Evolutionary conservation across 1,140 invertebrate genomes (phyloP).

Genomic region (Drosophila subpulchrella): DNA sequence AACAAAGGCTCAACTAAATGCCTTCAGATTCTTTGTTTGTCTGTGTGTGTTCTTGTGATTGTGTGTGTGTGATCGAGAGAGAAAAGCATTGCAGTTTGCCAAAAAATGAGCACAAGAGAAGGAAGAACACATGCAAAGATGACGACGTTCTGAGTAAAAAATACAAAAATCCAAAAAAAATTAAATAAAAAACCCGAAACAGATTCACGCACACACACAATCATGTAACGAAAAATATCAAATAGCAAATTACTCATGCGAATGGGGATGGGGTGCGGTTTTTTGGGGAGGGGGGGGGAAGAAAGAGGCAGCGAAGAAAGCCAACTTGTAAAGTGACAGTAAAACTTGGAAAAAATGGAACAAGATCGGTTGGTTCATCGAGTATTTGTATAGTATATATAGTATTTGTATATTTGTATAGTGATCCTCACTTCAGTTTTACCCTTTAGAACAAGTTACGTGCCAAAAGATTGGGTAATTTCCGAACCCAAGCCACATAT

Average conservation of each 20-base stretch:
- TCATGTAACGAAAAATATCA: slow-evolving; percentile 59
- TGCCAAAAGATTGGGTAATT: background rate
- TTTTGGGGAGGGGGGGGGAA: background rate
- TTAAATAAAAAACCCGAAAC: slow-evolving; percentile 26
- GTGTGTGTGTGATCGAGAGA: slow-evolving; percentile 20
- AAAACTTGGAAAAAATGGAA: background rate
- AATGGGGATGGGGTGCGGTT: background rate
- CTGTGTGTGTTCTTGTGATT: background rate
- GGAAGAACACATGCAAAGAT: slow-evolving; percentile 35
- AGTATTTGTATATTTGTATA: no score
- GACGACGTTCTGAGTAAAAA: slow-evolving; percentile 12
- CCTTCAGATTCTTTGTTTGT: slow-evolving; percentile 48
- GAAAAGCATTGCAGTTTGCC: slow-evolving; percentile 56
- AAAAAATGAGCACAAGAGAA: slow-evolving; percentile 44
- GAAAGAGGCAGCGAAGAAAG: slow-evolving; percentile 1
- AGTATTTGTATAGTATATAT: no score
- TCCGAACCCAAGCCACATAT: slow-evolving; percentile 3
- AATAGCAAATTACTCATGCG: slow-evolving; percentile 81
- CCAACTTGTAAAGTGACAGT: slow-evolving; percentile 16
- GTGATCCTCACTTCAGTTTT: no score
- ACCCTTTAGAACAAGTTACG: background rate
- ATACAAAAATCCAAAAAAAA: background rate
- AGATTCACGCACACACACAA: slow-evolving; percentile 24
- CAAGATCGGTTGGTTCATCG: background rate
- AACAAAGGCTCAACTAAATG: slow-evolving; percentile 51